These are phyloP conservation scores for Scolopax bukidnonensis DNA, from an alignment of 2,797 vertebrate species.

Conservation along the genomic window DNA sequence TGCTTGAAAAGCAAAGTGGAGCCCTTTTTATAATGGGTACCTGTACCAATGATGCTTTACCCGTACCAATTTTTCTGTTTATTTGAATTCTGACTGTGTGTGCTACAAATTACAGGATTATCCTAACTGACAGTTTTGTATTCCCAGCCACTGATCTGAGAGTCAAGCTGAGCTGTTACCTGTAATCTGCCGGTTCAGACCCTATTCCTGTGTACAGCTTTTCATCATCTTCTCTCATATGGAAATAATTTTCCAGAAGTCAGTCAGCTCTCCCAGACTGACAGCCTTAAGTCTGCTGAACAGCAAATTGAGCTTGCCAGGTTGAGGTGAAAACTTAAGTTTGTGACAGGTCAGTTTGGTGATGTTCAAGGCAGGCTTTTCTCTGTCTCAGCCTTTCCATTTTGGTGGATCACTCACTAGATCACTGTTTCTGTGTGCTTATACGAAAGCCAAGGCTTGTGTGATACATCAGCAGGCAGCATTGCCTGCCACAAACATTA, in stretches of 20 bases:
- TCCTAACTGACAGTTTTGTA: neutral
- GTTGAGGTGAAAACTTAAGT: neutral
- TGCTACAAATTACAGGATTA: neutral
- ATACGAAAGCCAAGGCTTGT: neutral
- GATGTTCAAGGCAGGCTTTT: neutral
- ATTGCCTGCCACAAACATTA: neutral
- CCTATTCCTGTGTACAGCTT: neutral
- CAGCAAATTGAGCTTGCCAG: neutral
- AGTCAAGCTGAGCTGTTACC: neutral
- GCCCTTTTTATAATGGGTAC: neutral
- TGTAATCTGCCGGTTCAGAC: neutral
- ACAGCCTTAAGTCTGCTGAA: neutral
- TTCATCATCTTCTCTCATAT: neutral
- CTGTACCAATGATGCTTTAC: neutral
- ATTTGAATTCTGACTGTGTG: neutral
- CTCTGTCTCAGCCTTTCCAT: neutral
- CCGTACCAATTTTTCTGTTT: neutral
- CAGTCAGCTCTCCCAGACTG: neutral
- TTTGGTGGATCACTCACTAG: neutral
- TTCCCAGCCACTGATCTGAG: neutral
- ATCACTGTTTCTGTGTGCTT: neutral
- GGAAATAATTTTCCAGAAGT: neutral
- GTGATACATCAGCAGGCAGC: neutral
- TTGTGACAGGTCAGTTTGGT: neutral
- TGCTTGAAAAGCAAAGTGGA: neutral